Evolutionary conservation across 2,113 vertebrate genomes (phyloP).

Genomic region (Onychostoma macrolepis): DNA sequence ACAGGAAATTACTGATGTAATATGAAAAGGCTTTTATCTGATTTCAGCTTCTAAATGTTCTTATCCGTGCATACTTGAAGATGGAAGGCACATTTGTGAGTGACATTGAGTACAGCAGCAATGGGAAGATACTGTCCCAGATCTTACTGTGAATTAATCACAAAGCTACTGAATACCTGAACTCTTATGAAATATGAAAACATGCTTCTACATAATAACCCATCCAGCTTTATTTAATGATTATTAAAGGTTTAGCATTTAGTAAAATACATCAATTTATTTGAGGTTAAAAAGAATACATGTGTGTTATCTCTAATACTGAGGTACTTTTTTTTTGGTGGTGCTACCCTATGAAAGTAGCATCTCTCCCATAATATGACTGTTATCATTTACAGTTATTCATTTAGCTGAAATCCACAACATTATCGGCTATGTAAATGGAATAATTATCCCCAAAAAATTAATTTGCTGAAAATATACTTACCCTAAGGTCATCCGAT

Average conservation of each 20-base stretch:
- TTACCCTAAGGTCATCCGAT: too few relatives aligned
- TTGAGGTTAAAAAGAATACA: neutral
- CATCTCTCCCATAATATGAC: too few relatives aligned
- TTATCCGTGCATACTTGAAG: neutral
- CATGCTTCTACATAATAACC: slow-evolving; percentile 1
- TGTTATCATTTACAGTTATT: neutral
- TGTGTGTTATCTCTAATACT: neutral
- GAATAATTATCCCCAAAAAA: too few relatives aligned
- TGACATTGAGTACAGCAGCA: neutral
- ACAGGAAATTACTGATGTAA: neutral
- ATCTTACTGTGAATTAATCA: slow-evolving; percentile 11
- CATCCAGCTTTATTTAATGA: neutral
- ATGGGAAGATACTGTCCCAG: neutral
- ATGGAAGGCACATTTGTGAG: neutral
- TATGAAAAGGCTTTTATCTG: neutral
- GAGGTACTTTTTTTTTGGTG: too few relatives aligned
- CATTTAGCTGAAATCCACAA: neutral
- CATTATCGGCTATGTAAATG: too few relatives aligned
- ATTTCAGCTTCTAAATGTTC: neutral
- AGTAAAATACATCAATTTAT: neutral
- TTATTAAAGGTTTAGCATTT: neutral
- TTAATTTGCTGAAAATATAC: too few relatives aligned
- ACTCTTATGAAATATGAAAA: slow-evolving; percentile 11
- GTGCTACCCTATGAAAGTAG: too few relatives aligned
- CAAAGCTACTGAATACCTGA: slow-evolving; percentile 1